Percentiles rank a stretch among this genome's conserved stretches.
These are phyloP conservation scores for Desmophyllum pertusum DNA, from an alignment of 92 coral and sea anemone genomes.

Conservation along the genomic window DNA sequence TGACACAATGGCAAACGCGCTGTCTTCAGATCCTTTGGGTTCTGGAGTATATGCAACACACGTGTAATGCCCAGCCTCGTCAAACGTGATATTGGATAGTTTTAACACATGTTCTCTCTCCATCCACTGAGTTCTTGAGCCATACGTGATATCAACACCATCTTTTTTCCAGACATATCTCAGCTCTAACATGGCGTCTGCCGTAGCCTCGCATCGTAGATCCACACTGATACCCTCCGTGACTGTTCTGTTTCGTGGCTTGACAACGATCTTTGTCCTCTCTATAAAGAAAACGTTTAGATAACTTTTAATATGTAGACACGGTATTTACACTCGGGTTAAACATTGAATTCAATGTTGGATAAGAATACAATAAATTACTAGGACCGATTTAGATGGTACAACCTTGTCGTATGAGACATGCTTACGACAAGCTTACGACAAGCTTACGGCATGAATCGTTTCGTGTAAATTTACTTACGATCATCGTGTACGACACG, in stretches of 20 bases:
- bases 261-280: slow-evolving; percentile 53
- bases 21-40: slow-evolving; percentile 74
- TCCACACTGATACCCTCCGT: slow-evolving; percentile 46
- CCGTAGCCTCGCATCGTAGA: slow-evolving; percentile 63
- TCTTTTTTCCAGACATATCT: slow-evolving; percentile 74
- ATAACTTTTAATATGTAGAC: neutral
- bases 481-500: too few relatives aligned
- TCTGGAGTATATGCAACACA: slow-evolving; percentile 81
- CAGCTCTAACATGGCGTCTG: slow-evolving; percentile 47
- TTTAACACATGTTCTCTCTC: slow-evolving; percentile 38
- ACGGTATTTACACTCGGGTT: too few relatives aligned
- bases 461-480: too few relatives aligned
- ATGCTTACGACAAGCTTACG: too few relatives aligned
- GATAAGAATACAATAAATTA: too few relatives aligned
- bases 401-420: too few relatives aligned
- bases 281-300: slow-evolving; percentile 30
- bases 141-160: slow-evolving; percentile 41
- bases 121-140: slow-evolving; percentile 45
- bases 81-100: slow-evolving; percentile 40
- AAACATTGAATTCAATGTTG: too few relatives aligned
- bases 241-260: slow-evolving; percentile 41
- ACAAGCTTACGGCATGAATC: too few relatives aligned
- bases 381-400: too few relatives aligned
- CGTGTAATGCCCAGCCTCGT: slow-evolving; percentile 82
- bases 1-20: slow-evolving; percentile 36